Conservation (phyloP, 2,113 vertebrate genomes). For the Indicator indicator region DNA sequence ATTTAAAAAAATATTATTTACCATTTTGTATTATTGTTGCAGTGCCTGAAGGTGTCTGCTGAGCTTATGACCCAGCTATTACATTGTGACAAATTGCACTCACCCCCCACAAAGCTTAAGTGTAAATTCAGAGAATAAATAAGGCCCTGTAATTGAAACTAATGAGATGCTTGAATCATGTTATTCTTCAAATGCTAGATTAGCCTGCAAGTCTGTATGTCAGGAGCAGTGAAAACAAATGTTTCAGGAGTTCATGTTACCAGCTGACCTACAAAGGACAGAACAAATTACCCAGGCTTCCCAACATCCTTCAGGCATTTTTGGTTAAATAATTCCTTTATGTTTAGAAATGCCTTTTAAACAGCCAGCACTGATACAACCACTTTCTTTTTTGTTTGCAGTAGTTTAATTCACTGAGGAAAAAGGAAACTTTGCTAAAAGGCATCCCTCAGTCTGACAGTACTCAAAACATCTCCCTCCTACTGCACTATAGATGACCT, state of each 20-base stretch:
- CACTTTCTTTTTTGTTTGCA: neutral
- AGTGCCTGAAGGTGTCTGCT: neutral
- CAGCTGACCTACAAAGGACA: neutral
- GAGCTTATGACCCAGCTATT: neutral
- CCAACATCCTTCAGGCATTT: neutral
- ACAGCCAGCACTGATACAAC: neutral
- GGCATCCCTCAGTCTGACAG: neutral
- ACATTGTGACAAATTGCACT: neutral
- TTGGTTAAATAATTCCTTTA: neutral
- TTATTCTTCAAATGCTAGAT: neutral
- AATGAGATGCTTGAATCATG: constrained; percentile 27
- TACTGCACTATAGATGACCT: neutral
- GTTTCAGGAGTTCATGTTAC: neutral
- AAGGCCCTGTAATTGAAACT: constrained; percentile 19
- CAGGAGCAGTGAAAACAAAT: neutral
- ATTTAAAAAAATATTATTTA: neutral
- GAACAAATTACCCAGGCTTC: neutral
- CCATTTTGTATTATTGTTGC: neutral
- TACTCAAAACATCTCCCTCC: neutral
- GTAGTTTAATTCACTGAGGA: neutral
- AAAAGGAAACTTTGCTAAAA: neutral
- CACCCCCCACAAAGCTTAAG: neutral
- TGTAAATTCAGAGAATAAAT: constrained; percentile 29
- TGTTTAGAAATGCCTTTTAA: neutral
- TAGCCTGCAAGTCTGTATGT: neutral